Percentiles rank a stretch among this genome's conserved stretches.
These are phyloP conservation scores for Anarrhichthys ocellatus DNA, from an alignment of 2,113 vertebrate species.

Conservation along the genomic window DNA sequence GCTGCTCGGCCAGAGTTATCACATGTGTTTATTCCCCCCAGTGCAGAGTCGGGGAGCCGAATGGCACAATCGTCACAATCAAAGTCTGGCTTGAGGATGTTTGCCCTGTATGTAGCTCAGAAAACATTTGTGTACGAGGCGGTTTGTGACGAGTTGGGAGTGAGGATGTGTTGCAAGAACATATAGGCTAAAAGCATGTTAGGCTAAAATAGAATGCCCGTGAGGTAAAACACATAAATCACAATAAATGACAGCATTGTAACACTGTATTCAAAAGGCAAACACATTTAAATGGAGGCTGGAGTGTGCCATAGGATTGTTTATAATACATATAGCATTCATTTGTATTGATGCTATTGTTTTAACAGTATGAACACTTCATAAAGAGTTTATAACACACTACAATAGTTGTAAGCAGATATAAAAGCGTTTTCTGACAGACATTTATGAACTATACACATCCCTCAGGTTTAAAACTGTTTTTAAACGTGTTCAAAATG, in stretches of 20 bases:
- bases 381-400: background rate
- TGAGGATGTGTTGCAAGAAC: background rate
- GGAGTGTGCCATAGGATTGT: background rate
- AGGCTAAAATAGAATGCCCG: background rate
- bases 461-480: background rate
- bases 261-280: background rate
- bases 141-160: too few relatives aligned
- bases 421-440: background rate
- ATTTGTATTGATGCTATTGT: background rate
- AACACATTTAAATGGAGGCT: background rate
- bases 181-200: background rate
- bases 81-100: conserved; percentile 17
- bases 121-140: background rate
- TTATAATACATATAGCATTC: background rate
- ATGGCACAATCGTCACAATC: conserved; percentile 36
- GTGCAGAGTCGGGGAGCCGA: conserved; percentile 17
- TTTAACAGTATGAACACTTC: background rate
- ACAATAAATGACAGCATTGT: background rate
- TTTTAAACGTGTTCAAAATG: background rate
- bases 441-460: background rate
- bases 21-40: conserved; percentile 38
- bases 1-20: conserved; percentile 27
- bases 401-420: background rate
- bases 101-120: background rate
- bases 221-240: background rate